Evolutionary conservation across 2,888 invertebrate genomes (phyloP), one percentile per base, ranked within the genome.

Genomic region (Phengaris alcon): DNA sequence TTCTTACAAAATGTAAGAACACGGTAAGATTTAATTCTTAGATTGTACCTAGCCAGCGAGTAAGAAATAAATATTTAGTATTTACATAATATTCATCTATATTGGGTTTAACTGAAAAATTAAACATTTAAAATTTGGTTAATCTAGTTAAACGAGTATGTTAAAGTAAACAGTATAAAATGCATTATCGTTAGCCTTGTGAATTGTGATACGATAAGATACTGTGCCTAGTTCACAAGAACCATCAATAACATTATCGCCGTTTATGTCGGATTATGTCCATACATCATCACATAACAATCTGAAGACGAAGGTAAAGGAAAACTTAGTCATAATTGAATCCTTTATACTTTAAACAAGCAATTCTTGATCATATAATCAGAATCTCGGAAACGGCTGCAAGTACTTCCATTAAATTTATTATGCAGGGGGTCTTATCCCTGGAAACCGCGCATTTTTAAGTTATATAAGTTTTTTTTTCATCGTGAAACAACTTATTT

Each of bases 211-310:
- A 12, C 15, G 72, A 72, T 72, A 72, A 72, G 72, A 54, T 72
- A 70, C 70, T n/a, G 48, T 51, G 35, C 64, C 69, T 64, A 68
- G 74, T 68, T 76, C 57, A 70, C 72, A 48, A 52, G 69, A 76
- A 70, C 69, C 52, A 68, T 75, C 75, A 73, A 73, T 75, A 75
- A 75, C 59, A 64, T 72, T 52, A 54, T 54, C 51, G 10, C 6
- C 48, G 69, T 72, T 54, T 72, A 70, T 22, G 51, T 72, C 54
- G 8, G 64, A 64, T 44, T 64, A 64, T 44, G 35, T 64, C 64
- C 35, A 64, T 15, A 64, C 35, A 64, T 64, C 55, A 55, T 55
- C 64, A 44, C 12, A 64, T 35, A 64, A 64, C 6, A 12, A 35
- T 64, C 12, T 44, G 64, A 64, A 64, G 64, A 48, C 2, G 3